phyloP scores from a whole-genome alignment of 2,888 invertebrate species.

The Eueremaeus valkanovi region DNA sequence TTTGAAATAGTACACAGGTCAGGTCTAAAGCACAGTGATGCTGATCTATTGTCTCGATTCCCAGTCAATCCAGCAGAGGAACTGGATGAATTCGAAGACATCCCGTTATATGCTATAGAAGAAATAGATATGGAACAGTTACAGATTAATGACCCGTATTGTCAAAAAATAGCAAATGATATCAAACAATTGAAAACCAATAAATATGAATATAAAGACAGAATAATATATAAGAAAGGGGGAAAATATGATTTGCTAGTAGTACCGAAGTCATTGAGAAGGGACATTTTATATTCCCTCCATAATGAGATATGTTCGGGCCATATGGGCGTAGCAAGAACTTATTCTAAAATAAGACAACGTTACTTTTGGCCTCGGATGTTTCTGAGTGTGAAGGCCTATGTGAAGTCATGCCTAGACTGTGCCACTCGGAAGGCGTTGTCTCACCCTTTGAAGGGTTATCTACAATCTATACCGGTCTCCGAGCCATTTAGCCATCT shows the following conservation, averaged over 20 bases:
- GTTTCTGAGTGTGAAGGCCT: background rate
- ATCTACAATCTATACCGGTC: background rate
- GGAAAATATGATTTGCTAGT: background rate
- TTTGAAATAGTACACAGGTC: slow-evolving; percentile 52
- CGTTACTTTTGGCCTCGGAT: slow-evolving; percentile 14
- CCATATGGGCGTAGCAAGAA: slow-evolving; percentile 6
- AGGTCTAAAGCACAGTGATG: slow-evolving; percentile 52
- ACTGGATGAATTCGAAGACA: background rate
- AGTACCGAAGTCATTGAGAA: background rate
- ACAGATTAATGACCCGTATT: background rate
- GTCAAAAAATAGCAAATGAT: background rate
- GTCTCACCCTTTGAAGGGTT: background rate
- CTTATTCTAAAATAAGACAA: background rate
- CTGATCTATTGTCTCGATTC: slow-evolving; percentile 52
- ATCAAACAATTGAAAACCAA: background rate
- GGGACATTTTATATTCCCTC: background rate
- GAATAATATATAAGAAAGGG: background rate
- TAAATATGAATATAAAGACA: background rate
- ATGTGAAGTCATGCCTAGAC: background rate
- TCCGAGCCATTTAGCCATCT: background rate
- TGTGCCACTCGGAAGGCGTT: background rate
- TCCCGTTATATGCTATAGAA: background rate
- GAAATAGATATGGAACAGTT: background rate
- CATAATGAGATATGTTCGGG: background rate
- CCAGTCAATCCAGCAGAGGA: slow-evolving; percentile 6